A percentile compares a stretch with the other conserved stretches of the same genome.
Conservation (phyloP, 2,797 vertebrate species). For the Podarcis lilfordi region DNA sequence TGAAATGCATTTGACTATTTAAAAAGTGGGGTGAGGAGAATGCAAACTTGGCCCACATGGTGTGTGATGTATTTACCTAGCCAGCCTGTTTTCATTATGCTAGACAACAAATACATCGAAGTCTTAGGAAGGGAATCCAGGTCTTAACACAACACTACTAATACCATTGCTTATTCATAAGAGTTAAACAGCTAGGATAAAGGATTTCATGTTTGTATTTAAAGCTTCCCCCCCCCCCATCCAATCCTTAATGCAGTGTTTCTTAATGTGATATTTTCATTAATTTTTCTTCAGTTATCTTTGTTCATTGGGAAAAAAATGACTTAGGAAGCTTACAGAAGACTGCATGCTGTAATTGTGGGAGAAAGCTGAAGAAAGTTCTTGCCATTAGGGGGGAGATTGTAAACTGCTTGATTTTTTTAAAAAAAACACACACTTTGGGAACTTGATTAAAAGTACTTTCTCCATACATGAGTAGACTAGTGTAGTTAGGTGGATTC, state of each 20-base stretch:
- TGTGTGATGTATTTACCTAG: neutral
- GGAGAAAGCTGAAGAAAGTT: neutral
- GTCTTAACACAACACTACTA: neutral
- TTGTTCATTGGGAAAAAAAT: neutral
- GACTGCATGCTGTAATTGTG: neutral
- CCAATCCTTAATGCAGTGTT: slow-evolving; percentile 14
- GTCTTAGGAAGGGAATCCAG: neutral
- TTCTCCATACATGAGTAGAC: neutral
- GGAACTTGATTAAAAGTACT: neutral
- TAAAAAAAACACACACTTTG: too few species aligned
- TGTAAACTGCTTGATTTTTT: neutral
- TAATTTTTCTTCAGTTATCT: neutral
- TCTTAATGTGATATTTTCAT: slow-evolving; percentile 6
- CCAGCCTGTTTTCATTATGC: slow-evolving; percentile 27
- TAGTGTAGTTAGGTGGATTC: neutral
- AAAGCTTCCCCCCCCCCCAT: neutral
- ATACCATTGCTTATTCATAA: neutral
- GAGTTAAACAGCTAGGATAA: slow-evolving; percentile 1
- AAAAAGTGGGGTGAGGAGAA: neutral
- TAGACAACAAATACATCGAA: neutral
- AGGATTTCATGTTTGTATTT: neutral
- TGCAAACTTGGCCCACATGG: neutral
- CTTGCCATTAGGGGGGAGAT: neutral
- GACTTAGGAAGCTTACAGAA: neutral
- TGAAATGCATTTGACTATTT: neutral